Evolutionary conservation across 1,140 invertebrate genomes (phyloP), one percentile per base, ranked within the genome.

Genomic region (Lanistes nyassanus): DNA sequence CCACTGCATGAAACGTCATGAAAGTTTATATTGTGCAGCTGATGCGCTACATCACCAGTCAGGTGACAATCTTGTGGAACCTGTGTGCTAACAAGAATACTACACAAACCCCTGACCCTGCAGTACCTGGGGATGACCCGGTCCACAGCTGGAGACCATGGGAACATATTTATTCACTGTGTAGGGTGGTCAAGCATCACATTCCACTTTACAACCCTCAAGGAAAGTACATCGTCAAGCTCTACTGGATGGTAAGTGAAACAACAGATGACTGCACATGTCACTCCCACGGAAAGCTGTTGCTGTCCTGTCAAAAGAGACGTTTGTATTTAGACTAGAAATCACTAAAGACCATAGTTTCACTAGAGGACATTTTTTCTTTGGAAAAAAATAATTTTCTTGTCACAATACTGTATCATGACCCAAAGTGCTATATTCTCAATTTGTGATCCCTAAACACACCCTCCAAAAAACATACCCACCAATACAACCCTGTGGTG

Each of bases 151-250:
- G 89, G 89, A 81, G 81, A 66, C 88, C 88, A 29, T 90, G 89
- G 89, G 88, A 89, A 78, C 89, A 90, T 76, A 90, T 90, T 42
- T 89, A 89, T 70, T 81, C 89, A 58, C 79, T 89, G 53, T 88
- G 84, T 66, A 89, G 89, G 78, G 84, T 87, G 53, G 84, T 80
- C n/a, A 89, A 88, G 72, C 88, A 88, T 19, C 86, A 87, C 76
- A 73, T 88, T 31, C 87, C 88, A 1, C 77, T 82, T 39, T 89
- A 88, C 75, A 90, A 90, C 78, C 78, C 84, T 7, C 82, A 88
- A 79, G 89, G 89, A 51, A 90, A 90, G 83, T 90, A 90, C 82
- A 85, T 83, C 11, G 86, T 90, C 65, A 81, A 81, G 37, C 79
- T 90, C 0, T 90, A 88, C 75, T 90, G 88, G 87, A 87, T 90